Conservation (phyloP, 2,888 invertebrate genomes). For the Anthoptus insignis region DNA sequence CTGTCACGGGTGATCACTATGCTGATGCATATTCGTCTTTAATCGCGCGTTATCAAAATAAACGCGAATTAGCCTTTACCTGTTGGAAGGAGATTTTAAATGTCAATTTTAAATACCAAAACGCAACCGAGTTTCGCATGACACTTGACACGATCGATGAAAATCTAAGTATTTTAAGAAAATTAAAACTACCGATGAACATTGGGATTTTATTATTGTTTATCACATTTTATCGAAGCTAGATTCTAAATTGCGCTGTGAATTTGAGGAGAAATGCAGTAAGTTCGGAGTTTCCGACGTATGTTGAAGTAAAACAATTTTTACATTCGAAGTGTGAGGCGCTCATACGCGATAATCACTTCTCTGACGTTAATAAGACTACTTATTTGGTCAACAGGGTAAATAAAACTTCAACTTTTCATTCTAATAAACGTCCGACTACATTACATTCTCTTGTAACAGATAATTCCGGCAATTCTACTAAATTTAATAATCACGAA, state of each 20-base stretch:
- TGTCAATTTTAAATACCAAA: conserved; percentile 30
- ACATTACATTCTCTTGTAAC: neutral
- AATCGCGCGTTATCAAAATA: conserved; percentile 14
- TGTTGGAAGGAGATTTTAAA: conserved; percentile 39
- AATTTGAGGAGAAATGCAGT: conserved; percentile 29
- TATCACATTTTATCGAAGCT: conserved; percentile 36
- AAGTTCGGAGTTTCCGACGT: conserved; percentile 5
- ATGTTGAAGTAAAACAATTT: conserved; percentile 12
- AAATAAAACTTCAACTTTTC: neutral
- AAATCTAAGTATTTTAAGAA: conserved; percentile 38
- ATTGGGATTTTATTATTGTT: conserved; percentile 35
- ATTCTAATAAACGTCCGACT: neutral
- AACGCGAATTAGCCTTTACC: conserved; percentile 37
- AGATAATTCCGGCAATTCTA: neutral
- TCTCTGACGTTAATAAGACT: conserved; percentile 2
- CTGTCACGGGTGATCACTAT: conserved; percentile 16
- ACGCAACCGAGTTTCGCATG: conserved; percentile 25
- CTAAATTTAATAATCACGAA: neutral
- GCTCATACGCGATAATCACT: conserved; percentile 23
- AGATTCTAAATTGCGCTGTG: conserved; percentile 32
- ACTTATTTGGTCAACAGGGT: neutral
- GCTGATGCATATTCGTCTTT: conserved; percentile 12
- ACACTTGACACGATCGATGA: conserved; percentile 34
- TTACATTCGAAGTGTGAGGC: conserved; percentile 25
- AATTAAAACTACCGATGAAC: conserved; percentile 23